phyloP scores from a whole-genome alignment of 2,797 vertebrate species.

The Hoplostethus mediterraneus region DNA sequence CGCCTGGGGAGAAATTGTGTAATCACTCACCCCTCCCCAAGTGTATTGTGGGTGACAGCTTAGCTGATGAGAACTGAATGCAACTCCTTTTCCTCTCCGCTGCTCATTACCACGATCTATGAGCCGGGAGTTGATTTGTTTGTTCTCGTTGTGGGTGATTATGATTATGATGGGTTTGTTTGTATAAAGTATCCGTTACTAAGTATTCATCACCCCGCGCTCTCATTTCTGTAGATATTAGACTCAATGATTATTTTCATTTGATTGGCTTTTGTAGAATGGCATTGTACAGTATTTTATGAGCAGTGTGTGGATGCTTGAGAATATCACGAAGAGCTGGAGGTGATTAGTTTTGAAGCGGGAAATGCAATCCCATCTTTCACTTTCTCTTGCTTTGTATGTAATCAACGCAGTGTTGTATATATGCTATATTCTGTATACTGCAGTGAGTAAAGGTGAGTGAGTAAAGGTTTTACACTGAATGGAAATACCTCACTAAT shows the following conservation, averaged over 20 bases:
- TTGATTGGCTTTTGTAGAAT: conserved; percentile 19
- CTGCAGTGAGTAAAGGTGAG: background rate
- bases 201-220: conserved; percentile 55
- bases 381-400: background rate
- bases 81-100: conserved; percentile 35
- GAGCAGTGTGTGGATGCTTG: conserved; percentile 13
- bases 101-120: conserved; percentile 66
- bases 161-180: conserved; percentile 60
- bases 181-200: conserved; percentile 50
- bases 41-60: conserved; percentile 55
- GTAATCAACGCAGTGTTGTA: background rate
- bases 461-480: background rate
- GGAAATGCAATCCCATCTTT: background rate
- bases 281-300: conserved; percentile 17
- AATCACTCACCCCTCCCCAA: conserved; percentile 60
- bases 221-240: conserved; percentile 49
- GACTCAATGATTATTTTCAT: conserved; percentile 18
- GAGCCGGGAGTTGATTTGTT: conserved; percentile 60
- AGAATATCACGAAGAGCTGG: conserved; percentile 5
- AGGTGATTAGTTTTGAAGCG: conserved; percentile 19
- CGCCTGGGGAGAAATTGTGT: conserved; percentile 54
- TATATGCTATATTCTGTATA: background rate
- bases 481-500: background rate
- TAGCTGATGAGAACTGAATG: conserved; percentile 51
- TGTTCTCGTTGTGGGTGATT: conserved; percentile 38